Percentiles rank a stretch among this genome's conserved stretches.
Evolutionary conservation across 2,113 vertebrate species (phyloP).

Genomic region (Capreolus pygargus): DNA sequence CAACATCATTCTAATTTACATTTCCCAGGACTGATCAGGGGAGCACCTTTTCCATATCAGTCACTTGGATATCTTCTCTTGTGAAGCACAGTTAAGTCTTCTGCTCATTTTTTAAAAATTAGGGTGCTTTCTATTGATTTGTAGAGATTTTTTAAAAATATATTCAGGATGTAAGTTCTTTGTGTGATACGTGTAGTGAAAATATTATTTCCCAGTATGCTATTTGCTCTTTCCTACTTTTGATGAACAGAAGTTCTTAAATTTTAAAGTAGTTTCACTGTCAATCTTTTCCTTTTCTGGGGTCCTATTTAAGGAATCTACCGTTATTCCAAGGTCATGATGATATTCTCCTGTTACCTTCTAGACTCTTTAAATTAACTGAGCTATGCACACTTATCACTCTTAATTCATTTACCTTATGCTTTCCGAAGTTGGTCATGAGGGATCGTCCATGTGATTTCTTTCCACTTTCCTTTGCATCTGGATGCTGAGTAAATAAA

Average conservation of each 20-base stretch:
- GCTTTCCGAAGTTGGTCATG: constrained; percentile 91
- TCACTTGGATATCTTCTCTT: not conserved
- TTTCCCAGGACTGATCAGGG: not conserved
- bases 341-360: not conserved
- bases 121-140: not conserved
- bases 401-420: constrained; percentile 87
- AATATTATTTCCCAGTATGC: not conserved
- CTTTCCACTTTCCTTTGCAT: constrained; percentile 89
- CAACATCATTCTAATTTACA: not conserved
- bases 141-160: not conserved
- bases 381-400: not conserved
- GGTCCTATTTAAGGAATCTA: not conserved
- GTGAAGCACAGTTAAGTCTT: not conserved
- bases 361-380: not conserved
- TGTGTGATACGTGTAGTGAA: not conserved
- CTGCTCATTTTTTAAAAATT: not conserved
- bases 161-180: not conserved
- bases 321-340: not conserved
- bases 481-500: constrained; percentile 84
- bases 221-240: not conserved
- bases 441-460: constrained; percentile 92
- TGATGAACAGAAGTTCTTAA: not conserved
- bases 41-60: not conserved
- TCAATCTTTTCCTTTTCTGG: not conserved
- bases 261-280: not conserved